Evolutionary conservation across 23 tunicate species (phyloP), one percentile per base, ranked within the genome.

Genomic region (Halocynthia roretzi): DNA sequence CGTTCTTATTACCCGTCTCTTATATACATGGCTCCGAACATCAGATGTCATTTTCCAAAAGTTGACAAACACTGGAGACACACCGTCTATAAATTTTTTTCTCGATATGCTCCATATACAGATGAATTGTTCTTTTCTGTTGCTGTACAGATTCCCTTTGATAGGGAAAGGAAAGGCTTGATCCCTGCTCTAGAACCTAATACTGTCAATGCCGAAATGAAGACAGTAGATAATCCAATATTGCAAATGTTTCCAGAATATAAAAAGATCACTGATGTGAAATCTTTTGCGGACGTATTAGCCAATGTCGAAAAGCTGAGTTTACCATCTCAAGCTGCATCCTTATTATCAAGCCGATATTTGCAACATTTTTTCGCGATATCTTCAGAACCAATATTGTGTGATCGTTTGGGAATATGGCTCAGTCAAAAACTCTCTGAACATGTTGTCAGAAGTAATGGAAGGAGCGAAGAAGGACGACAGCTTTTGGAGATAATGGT

Each of bases 1-100:
- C 56, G 82, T 76, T 77, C 75, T 73, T 86, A 80, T 51, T 85
- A 86, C 22, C 91, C 91, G 7, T 80, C 91, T 10, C 48, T 86
- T 11, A 75, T 86, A 10, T 72, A 81, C 8, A 75, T 80, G 81
- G 40, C 85, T 55, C 80, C 81, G 7, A 69, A 54, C 23, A 61
- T 67, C 50, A 67, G 50, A 76, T 75, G 61, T 17, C 80, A 76
- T 60, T 86, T 86, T 56, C 80, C 66, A 69, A 82, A 82, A 21
- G 7, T 48, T 7, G 91, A 86, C 56, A 75, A 76, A 67, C 49
- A 56, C 7, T 86, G 91, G 91, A 67, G 57, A 62, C 21, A 63
- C 48, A 61, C 67, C 51, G 69, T 86, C 23, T 44, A 31, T 10
- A 15, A 65, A 15, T 20, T 65, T 5, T 65, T 48, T 10, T 11